Base-by-base conservation (phyloP, 2,113 vertebrate species). In the Heteronetta atricapilla region DNA sequence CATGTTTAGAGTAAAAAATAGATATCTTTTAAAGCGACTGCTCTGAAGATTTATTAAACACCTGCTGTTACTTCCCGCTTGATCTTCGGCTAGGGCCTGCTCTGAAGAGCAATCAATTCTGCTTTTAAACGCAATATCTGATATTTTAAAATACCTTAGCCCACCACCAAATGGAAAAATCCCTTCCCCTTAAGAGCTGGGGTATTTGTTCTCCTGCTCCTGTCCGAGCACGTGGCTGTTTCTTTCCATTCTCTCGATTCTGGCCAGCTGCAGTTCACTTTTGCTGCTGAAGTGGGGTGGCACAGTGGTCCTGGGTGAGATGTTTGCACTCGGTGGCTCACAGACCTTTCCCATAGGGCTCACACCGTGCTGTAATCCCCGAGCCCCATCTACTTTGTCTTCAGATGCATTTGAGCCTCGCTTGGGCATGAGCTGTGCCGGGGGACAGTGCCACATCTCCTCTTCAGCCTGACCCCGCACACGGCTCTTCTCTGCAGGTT, bases 161-260 rank as follows among this genome's bases (percentile, higher is more conserved):
- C 68, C 42, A 56, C 31, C n/a, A 83, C 17, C 42, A 86, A 88
- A 73, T 9, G 22, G 80, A 86, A 91, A 94, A 66, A 44, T 2
- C 33, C 80, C 28, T 70, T 90, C 40, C 33, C 64, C 40, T 80
- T 83, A 53, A 77, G 87, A 88, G 5, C 0, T 0, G 2, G 53
- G 56, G 5, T 42, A 53, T 75, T 96, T 91, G 19, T 88, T 88
- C 46, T 74, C 59, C 63, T 44, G n/a, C 33, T 86, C 23, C 52
- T 72, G 22, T 44, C 31, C 0, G 0, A 93, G 73, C 56, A 68
- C 0, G 0, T 11, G 34, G 48, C 63, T 73, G 40, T 52, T 91
- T 79, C 70, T 58, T 80, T 62, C 48, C 31, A 4, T 4, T 34
- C 42, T 58, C 74, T 92, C 63, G 4, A 44, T 74, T 69, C 36